A percentile compares a stretch with the other conserved stretches of the same genome.
Evolutionary conservation across 2,797 vertebrate species (phyloP).

Genomic region (Phrynocephalus forsythii): DNA sequence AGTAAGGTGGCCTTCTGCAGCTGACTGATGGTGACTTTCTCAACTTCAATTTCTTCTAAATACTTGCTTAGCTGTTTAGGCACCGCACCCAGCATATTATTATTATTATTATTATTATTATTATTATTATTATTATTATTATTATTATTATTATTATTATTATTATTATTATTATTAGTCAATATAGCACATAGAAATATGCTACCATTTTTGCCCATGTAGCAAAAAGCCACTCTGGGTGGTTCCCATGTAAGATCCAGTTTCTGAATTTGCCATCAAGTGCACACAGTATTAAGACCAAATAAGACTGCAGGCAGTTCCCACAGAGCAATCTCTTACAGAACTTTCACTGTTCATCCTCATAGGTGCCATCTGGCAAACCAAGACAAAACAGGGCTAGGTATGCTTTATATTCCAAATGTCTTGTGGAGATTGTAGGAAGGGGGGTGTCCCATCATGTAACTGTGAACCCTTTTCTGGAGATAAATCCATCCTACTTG

Average conservation of each 20-base stretch:
- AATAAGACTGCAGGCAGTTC: not conserved
- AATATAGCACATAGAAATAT: no score
- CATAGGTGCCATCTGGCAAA: not conserved
- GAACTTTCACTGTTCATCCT: not conserved
- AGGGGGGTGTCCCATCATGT: constrained; percentile 3
- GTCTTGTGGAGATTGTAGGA: not conserved
- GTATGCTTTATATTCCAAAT: not conserved
- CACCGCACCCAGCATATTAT: no score
- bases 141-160: no score
- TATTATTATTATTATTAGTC: no score
- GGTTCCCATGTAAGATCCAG: not conserved
- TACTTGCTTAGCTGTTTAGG: no score
- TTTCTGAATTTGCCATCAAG: not conserved
- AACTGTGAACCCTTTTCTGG: not conserved
- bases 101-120: no score
- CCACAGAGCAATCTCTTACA: not conserved
- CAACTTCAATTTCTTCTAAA: no score
- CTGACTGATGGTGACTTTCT: no score
- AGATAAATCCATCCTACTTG: not conserved
- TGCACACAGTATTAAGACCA: not conserved
- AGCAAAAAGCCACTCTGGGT: no score
- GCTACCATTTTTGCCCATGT: no score
- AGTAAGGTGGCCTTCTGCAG: no score
- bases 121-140: no score
- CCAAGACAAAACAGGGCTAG: not conserved